Evolutionary conservation across 1,140 invertebrate genomes (phyloP), one percentile per base, ranked within the genome.

Genomic region (Papilio machaon): DNA sequence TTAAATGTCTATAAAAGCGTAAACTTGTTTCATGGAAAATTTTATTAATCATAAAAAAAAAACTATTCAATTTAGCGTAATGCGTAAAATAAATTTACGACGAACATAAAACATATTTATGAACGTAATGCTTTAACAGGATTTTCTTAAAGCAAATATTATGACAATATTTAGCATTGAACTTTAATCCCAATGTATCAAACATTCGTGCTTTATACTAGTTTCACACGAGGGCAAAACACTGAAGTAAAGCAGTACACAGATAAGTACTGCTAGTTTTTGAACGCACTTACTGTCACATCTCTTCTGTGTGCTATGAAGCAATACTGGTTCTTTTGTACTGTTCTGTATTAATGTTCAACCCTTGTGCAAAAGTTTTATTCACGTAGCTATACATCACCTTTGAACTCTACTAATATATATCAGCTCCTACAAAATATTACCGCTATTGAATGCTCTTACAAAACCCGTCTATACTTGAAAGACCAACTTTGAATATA

Each of bases 401-500:
- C 76, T 79, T 38, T 19, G 17, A 79, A 79, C 76, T 58, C 23
- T 43, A 38, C 9, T 9, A 46, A 23, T 38, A 67, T 79, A 79
- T 67, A 64, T 79, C 54, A 79, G 23, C 58, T 52, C 19, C 77
- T 15, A 79, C 77, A 79, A 60, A 79, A 67, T 38, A 67, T 79
- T 79, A 67, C 23, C 35, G 58, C 17, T 79, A 67, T 79, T 79
- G 49, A 38, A 74, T 73, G 30, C 49, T 77, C 76, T 79, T 79
- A 79, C 58, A 58, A 79, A 79, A 77, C 52, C 23, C 4, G 13
- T 78, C 76, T 11, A 54, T 58, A 58, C 76, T 64, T 38, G 77
- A 79, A 79, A 67, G 23, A 67, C 15, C 76, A 60, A 60, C 75
- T 77, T 64, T 67, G 58, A 79, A 79, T 78, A 17, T 78, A 78